Evolutionary conservation across 2,888 invertebrate species (phyloP), one percentile per base, ranked within the genome.

Genomic region (Apamea epomidion): DNA sequence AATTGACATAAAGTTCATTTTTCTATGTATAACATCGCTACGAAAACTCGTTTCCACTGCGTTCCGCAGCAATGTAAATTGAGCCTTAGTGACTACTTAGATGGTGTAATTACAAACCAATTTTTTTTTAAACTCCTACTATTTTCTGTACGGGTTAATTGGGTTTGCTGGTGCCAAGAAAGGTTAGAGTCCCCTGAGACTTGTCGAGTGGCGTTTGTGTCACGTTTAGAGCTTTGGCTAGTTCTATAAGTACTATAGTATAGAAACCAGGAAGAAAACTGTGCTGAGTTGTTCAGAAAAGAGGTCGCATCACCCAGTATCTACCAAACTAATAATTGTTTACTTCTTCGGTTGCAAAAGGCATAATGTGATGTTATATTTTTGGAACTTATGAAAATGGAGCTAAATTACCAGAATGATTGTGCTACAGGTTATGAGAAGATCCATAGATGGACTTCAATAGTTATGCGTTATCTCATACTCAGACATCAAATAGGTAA

Each of bases 111-210:
- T n/a, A n/a, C n/a, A 60, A 60, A 81, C 51, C 18, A 65, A 62
- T 74, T 76, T 76, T 58, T 42, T 80, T 74, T 81, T 81, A 58
- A 83, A 74, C 54, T 67, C 42, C 21, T 69, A 37, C 32, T 62
- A 70, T 76, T 84, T 76, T 74, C 29, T 81, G 25, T 45, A 25
- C 29, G 80, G n/a, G 65, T 83, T 84, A 84, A 84, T 83, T 84
- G 54, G 29, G 60, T 85, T 81, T 81, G 29, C 60, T 73, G 51
- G 67, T 76, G 51, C 76, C 71, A 76, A 81, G 81, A 76, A 84
- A 81, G 73, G 65, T 84, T 76, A 84, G 18, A 58, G 69, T 74
- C 70, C 58, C 45, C 7, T 25, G 83, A 76, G 65, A 69, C 60
- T 67, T 62, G 65, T 65, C 48, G 29, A 76, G 81, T 48, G 54